Evolutionary conservation across 2,888 invertebrate species (phyloP), one percentile per base, ranked within the genome.

Genomic region (Ochropleura plecta): DNA sequence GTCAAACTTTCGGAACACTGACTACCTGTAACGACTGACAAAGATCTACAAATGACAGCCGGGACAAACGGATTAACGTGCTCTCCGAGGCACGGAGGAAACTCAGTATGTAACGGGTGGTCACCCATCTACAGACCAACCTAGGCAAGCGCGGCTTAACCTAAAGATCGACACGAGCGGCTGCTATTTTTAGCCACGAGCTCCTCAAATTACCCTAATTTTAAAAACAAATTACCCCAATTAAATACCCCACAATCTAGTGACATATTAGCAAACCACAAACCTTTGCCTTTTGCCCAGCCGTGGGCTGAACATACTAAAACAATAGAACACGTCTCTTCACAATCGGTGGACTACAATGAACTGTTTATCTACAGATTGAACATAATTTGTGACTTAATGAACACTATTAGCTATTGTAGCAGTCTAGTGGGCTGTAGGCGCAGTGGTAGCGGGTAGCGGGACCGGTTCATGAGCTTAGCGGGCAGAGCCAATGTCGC

Each of bases 341-440:
- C 73, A 72, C 73, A 75, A 59, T 76, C 48, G 48, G 51, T 6
- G 55, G 67, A 74, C 64, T 44, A 85, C 86, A 83, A 79, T 72
- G 83, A 60, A 76, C 68, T 42, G 46, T 69, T 77, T 83, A 79
- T 72, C 85, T 70, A 64, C 10, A 55, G 68, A 82, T 69, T 49
- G 69, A 64, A 75, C 68, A 79, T 84, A 82, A 85, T 77, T 84
- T 83, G 86, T 75, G 70, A 51, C 44, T 71, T 79, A 85, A 82
- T 64, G 79, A 79, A 83, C 51, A 64, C 20, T 62, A 75, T 66
- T 73, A 75, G 70, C 76, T 84, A 78, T 83, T 77, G 73, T 78
- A 83, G 55, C 72, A 55, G 67, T 30, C 4, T 60, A 63, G 8
- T 49, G 16, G 49, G 57, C 20, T 10, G 0, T 55, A 73, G 80